phyloP scores from a whole-genome alignment of 2,797 vertebrate species.

The Scolopax bukidnonensis region DNA sequence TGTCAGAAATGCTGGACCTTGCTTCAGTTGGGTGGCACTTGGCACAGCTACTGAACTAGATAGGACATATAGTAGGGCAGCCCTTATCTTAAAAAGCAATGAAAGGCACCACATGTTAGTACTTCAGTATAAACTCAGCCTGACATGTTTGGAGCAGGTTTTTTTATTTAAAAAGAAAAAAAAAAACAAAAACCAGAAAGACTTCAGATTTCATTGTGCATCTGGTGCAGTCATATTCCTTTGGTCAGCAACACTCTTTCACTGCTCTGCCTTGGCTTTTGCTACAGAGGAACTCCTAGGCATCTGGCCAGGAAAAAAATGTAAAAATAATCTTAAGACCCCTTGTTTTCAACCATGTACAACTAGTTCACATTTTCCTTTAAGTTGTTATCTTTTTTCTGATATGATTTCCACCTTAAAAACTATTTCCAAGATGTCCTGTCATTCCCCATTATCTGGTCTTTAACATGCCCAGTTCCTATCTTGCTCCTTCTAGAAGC shows the following conservation, averaged over 20 bases:
- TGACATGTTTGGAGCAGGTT: accelerated
- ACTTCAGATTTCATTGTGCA: neutral
- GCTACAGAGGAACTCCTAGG: neutral
- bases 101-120: neutral
- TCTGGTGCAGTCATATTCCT: neutral
- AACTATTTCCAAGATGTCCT: neutral
- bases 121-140: neutral
- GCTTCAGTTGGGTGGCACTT: accelerated
- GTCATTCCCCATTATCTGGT: neutral
- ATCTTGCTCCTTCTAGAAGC: neutral
- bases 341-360: neutral
- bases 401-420: neutral
- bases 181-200: neutral
- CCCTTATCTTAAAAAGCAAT: neutral
- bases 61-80: neutral
- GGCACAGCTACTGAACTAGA: neutral
- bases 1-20: neutral
- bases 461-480: neutral
- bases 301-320: neutral
- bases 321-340: neutral
- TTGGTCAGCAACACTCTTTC: neutral
- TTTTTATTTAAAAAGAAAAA: neutral
- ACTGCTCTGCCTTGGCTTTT: neutral
- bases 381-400: neutral
- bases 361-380: neutral